Evolutionary conservation across 2,113 vertebrate genomes (phyloP).

Genomic region (Polypterus bichir): DNA sequence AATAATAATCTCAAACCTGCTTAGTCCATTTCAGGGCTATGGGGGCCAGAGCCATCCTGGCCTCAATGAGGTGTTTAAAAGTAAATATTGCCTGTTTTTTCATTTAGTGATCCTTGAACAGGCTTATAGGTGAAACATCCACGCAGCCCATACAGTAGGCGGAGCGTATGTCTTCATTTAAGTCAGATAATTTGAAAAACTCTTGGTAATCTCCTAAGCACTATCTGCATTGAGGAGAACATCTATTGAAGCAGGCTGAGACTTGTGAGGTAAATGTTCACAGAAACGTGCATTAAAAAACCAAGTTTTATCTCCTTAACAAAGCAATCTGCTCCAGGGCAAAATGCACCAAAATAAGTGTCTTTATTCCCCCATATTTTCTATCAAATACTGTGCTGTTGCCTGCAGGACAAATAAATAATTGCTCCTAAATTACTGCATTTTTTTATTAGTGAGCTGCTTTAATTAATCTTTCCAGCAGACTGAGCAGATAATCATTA

Average conservation of each 20-base stretch:
- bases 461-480: conserved; percentile 9
- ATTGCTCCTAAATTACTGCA: not conserved
- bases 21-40: too few species aligned
- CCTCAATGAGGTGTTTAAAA: not conserved
- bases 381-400: conserved; percentile 9
- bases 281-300: conserved; percentile 7
- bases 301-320: conserved; percentile 7
- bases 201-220: not conserved
- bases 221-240: not conserved
- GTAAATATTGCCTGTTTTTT: not conserved
- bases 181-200: not conserved
- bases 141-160: not conserved
- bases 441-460: conserved; percentile 7
- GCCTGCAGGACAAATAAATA: conserved; percentile 15
- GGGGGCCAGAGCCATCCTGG: too few species aligned
- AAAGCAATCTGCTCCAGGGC: conserved; percentile 6
- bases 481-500: conserved; percentile 3
- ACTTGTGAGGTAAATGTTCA: not conserved
- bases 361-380: not conserved
- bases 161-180: not conserved
- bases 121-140: not conserved
- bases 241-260: conserved; percentile 2
- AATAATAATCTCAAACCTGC: too few species aligned
- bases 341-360: conserved; percentile 11
- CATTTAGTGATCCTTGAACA: not conserved